Base-by-base conservation (phyloP, 2,113 vertebrate genomes). In the Corythaixoides concolor region DNA sequence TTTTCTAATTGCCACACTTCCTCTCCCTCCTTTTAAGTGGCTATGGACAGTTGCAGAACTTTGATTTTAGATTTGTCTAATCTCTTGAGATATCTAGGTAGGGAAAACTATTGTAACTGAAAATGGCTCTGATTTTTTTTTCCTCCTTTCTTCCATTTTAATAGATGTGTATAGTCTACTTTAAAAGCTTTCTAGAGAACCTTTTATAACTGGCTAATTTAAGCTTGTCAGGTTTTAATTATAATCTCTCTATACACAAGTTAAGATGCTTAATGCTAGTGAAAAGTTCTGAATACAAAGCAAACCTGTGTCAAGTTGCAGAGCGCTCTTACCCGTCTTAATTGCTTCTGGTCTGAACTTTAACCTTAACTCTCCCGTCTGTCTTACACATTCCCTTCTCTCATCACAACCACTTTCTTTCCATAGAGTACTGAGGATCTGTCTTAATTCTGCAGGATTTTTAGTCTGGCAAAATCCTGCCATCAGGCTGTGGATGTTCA, bases 191-290 rank as follows among this genome's bases (percentile, higher is more conserved):
- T 97, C 96, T 97, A 67, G 91, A 95, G 87, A 82, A 93, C 93
- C 92, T 96, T 95, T 98, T 96, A 88, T 94, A 96, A 97, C 89
- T 92, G 93, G 91, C 96, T 97, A 97, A 97, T 98, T 97, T 97
- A 96, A 97, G 88, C 96, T 93, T 97, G 97, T 97, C 97, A 96
- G 89, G 96, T 97, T 97, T 97, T 97, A 97, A 97, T 97, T 97
- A 97, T 97, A 97, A 97, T 96, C 96, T 96, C 96, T 97, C 87
- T 91, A 88, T 89, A 93, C 67, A 94, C 89, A 95, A 97, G 96
- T 97, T 97, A 97, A 97, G 96, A 97, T 96, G 94, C 96, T 97
- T 97, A 97, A 96, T 94, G 91, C 96, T 89, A 93, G 95, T 93
- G 95, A 94, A 97, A 96, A 97, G 94, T 97, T 97, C 93, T 89